Conservation (phyloP, 2,797 vertebrate genomes). For the Sciurus carolinensis region DNA sequence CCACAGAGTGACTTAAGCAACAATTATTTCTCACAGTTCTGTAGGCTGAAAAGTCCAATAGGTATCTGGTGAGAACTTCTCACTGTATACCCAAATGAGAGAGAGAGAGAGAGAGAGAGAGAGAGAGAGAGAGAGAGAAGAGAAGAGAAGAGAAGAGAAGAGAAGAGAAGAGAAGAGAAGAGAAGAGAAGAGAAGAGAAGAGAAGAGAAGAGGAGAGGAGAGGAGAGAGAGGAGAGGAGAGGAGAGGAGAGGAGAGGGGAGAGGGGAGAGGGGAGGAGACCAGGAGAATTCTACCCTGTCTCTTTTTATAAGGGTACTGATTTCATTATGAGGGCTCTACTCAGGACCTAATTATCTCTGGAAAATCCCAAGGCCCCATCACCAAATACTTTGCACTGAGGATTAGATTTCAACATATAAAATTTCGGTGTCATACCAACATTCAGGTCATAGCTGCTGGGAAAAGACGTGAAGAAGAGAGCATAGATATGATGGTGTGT, state of each 20-base stretch:
- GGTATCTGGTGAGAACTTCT: not conserved
- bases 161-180: rapidly evolving
- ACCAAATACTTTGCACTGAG: not conserved
- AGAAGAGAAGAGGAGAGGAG: not conserved
- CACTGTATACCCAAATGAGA: too few relatives aligned
- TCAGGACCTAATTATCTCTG: not conserved
- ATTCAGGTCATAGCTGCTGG: not conserved
- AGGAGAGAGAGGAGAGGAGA: not conserved
- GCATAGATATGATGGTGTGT: not conserved
- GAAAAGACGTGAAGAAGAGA: not conserved
- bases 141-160: too few relatives aligned
- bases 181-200: not conserved
- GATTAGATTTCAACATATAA: not conserved
- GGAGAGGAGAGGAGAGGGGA: not conserved
- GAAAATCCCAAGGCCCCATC: not conserved
- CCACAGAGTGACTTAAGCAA: not conserved
- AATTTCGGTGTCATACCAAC: not conserved
- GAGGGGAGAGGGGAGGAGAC: not conserved
- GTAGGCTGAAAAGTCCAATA: not conserved
- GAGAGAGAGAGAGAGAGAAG: not conserved
- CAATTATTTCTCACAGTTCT: not conserved
- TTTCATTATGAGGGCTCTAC: not conserved
- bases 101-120: not conserved
- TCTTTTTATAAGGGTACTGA: not conserved
- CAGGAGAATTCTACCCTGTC: not conserved